Base-by-base conservation (phyloP, 1,140 invertebrate species). In the Philopotamus ludificatus region DNA sequence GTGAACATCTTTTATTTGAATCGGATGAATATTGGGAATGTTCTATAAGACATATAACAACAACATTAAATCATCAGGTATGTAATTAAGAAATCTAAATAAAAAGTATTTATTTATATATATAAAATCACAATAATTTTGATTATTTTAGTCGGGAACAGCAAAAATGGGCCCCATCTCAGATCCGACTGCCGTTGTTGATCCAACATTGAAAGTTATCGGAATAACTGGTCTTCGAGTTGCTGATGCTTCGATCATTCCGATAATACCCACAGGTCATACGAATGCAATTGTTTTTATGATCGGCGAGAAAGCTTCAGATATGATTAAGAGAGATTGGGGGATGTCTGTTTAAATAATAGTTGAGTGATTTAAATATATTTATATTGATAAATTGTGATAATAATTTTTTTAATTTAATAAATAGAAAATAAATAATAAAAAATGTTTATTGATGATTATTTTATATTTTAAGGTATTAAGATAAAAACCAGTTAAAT, bases 1-100 rank as follows among this genome's bases (percentile, higher is more conserved):
- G 90, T 71, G 80, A 85, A 70, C 66, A 82, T 34, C 69, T 82
- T 0, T 23, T 62, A 8, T 87, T 89, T 62, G 81, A 81, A 58
- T 85, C 83, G 1, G 86, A 92, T 65, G 74, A 81, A 7, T 94
- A 93, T 72, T 92, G 90, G 88, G 80, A 82, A 57, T 93, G 91
- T 67, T 84, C 85, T 12, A 80, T 87, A 3, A 82, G 85, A 55
- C 84, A 87, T 39, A 82, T 87, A 16, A 84, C 85, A 1, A 85
- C 85, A 34, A 89, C 87, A n/a, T 74, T 91, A 39, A 89, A 88
- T 57, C 91, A 93, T 75, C 89, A 90, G 74, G 82, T 82, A n/a
- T 87, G 84, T 7, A 71, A 28, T 9, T 59, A n/a, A 2, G n/a
- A 25, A 18, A 3, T 59, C 3, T 28, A n/a, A n/a, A n/a, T n/a